phyloP scores from a whole-genome alignment of 2,888 invertebrate genomes.

The Pristionchus maxplancki region DNA sequence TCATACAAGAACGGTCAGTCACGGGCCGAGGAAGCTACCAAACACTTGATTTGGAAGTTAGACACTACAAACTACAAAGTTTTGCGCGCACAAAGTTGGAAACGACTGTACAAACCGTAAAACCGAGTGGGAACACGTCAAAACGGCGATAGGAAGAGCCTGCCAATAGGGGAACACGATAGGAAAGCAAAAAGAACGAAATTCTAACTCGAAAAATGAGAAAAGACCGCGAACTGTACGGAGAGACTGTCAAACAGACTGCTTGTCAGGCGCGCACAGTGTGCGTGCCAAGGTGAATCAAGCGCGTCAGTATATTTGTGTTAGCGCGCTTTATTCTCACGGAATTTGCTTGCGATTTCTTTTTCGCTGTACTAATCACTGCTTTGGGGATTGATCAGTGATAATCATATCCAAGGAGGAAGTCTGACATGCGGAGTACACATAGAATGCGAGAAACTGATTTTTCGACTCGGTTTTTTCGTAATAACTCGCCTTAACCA shows the following conservation, averaged over 20 bases:
- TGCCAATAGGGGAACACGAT: neutral
- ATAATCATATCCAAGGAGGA: neutral
- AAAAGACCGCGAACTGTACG: neutral
- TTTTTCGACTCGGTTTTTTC: neutral
- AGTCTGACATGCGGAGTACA: neutral
- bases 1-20: neutral
- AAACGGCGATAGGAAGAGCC: neutral
- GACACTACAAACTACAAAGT: neutral
- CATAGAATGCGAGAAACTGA: neutral
- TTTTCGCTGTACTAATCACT: neutral
- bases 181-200: neutral
- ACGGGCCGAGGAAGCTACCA: neutral
- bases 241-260: neutral
- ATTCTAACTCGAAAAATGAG: neutral
- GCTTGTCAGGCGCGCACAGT: slow-evolving; percentile 11
- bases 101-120: neutral
- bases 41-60: neutral
- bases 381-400: neutral
- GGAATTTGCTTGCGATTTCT: neutral
- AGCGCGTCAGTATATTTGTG: neutral
- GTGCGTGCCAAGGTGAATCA: neutral
- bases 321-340: neutral
- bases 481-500: neutral
- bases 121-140: neutral
- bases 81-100: neutral